Evolutionary conservation across 2,797 vertebrate species (phyloP), one percentile per base, ranked within the genome.

Genomic region (Leuciscus waleckii): DNA sequence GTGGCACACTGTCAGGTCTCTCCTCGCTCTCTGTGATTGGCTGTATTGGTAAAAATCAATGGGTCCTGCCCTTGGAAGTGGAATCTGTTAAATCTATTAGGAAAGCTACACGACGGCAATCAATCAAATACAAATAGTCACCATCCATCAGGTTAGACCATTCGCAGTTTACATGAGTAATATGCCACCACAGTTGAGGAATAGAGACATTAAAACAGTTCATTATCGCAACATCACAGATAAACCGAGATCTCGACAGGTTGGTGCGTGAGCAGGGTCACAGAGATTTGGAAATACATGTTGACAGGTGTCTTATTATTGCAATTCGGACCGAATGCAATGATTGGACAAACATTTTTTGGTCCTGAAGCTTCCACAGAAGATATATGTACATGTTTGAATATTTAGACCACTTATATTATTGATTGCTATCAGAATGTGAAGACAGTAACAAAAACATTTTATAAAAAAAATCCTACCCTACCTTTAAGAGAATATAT

Each of bases 21-120:
- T 89, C 91, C 92, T 91, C 93, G 86, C 90, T 94, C 91, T 92
- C 78, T 51, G 67, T 91, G 94, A 94, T 93, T 93, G 94, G 93
- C 89, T 90, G 89, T 90, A 90, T 89, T 87, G 84, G 70, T 89
- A 87, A 86, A 51, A 92, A 95, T 94, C 93, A 89, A 93, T 95
- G 91, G 88, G 91, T 88, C 88, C 91, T 81, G 87, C 90, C 88
- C 90, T 83, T 86, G 88, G 83, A 84, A 75, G 91, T 89, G 87
- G 89, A 84, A 90, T 90, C 90, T 87, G 90, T 89, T 91, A 91
- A 93, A 94, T 93, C 92, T 89, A 92, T 91, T 91, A 86, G 79
- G 89, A 90, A 85, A 88, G 83, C 69, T 70, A 67, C 23, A 70
- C n/a, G 74, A 54, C 7, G 14, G 79, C 79, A 69, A 81, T 81